A percentile compares a stretch with the other conserved stretches of the same genome.
phyloP scores from a whole-genome alignment of 1,140 invertebrate species.

The Drosophila teissieri region DNA sequence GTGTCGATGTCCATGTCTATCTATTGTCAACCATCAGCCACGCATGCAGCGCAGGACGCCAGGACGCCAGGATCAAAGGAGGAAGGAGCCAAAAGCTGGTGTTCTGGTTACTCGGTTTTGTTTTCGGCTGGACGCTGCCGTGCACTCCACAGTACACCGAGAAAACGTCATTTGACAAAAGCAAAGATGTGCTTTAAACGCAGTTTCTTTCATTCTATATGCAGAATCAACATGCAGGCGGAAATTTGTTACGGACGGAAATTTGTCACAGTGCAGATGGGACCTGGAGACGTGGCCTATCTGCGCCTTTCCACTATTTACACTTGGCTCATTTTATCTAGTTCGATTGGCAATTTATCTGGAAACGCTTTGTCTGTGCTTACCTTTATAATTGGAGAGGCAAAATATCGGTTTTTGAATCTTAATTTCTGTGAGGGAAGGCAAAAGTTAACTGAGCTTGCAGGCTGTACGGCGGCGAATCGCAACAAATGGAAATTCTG shows the following conservation, averaged over 20 bases:
- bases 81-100: slow-evolving; percentile 15
- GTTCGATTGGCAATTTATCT: slow-evolving; percentile 83
- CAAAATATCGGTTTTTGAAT: slow-evolving; percentile 77
- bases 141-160: slow-evolving; percentile 9
- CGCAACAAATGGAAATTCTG: slow-evolving; percentile 81
- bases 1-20: slow-evolving; percentile 55
- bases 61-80: slow-evolving; percentile 51
- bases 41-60: slow-evolving; percentile 26
- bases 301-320: slow-evolving; percentile 77
- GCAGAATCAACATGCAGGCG: too few relatives aligned
- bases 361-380: slow-evolving; percentile 57
- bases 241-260: not conserved
- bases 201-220: too few relatives aligned
- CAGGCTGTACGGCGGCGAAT: slow-evolving; percentile 28
- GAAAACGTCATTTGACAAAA: not conserved
- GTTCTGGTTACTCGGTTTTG: slow-evolving; percentile 24
- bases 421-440: slow-evolving; percentile 71
- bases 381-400: slow-evolving; percentile 60
- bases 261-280: not conserved
- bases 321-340: slow-evolving; percentile 77
- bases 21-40: slow-evolving; percentile 55
- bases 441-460: slow-evolving; percentile 71
- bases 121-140: slow-evolving; percentile 40
- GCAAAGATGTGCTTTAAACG: too few relatives aligned
- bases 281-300: slow-evolving; percentile 47